Evolutionary conservation across 2,797 vertebrate species (phyloP).

Genomic region (Hyperoplus lanceolatus): DNA sequence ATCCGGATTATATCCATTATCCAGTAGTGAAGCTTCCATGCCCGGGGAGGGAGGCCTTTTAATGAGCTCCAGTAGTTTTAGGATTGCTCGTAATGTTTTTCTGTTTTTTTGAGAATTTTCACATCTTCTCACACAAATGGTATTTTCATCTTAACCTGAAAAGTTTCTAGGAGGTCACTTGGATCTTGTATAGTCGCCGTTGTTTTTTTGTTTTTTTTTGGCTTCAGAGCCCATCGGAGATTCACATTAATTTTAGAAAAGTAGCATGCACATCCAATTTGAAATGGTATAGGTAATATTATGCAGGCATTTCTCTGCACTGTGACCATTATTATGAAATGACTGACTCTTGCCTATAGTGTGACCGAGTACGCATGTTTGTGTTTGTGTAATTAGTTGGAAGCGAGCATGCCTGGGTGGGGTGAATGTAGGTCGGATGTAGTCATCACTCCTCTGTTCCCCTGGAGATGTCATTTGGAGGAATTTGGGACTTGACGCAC

Average conservation of each 20-base stretch:
- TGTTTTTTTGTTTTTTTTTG: slow-evolving; percentile 4
- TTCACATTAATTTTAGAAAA: slow-evolving; percentile 27
- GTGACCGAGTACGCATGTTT: slow-evolving; percentile 56
- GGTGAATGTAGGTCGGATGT: slow-evolving; percentile 86
- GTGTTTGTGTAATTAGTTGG: slow-evolving; percentile 71
- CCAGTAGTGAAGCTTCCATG: slow-evolving; percentile 49
- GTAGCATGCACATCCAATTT: slow-evolving; percentile 30
- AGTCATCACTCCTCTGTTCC: slow-evolving; percentile 82
- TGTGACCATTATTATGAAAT: slow-evolving; percentile 33
- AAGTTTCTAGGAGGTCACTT: slow-evolving; percentile 51
- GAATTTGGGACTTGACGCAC: slow-evolving; percentile 84
- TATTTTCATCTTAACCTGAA: slow-evolving; percentile 56
- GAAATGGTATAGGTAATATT: slow-evolving; percentile 40
- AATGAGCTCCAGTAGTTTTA: slow-evolving; percentile 59
- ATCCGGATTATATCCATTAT: neutral
- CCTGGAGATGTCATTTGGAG: slow-evolving; percentile 83
- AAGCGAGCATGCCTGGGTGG: slow-evolving; percentile 68
- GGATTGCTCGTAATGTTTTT: slow-evolving; percentile 65
- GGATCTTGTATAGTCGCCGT: slow-evolving; percentile 33
- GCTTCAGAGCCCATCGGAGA: slow-evolving; percentile 21
- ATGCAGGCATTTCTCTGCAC: slow-evolving; percentile 20
- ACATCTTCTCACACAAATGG: slow-evolving; percentile 59
- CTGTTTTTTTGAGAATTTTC: slow-evolving; percentile 51
- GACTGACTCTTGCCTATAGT: slow-evolving; percentile 53
- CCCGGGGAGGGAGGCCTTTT: slow-evolving; percentile 31